These are phyloP conservation scores for Himalopsyche japonica DNA, from an alignment of 2,888 invertebrate genomes.

Conservation along the genomic window DNA sequence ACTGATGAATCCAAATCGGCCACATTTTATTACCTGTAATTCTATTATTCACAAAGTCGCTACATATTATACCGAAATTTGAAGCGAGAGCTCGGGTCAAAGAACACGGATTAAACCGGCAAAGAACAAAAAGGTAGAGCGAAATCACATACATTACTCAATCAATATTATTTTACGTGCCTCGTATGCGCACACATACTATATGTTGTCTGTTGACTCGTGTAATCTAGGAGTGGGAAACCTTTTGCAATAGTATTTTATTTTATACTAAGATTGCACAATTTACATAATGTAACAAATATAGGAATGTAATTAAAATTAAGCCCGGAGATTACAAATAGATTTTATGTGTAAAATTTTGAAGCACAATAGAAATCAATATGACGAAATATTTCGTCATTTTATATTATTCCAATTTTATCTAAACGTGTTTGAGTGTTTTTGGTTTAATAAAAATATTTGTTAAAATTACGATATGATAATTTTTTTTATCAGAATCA, in stretches of 20 bases:
- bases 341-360: no score
- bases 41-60: conserved; percentile 35
- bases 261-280: no score
- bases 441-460: no score
- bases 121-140: conserved; percentile 25
- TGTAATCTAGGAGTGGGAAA: neutral
- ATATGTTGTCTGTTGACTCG: neutral
- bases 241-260: neutral
- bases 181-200: conserved; percentile 8
- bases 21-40: conserved; percentile 36
- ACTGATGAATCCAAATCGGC: conserved; percentile 2
- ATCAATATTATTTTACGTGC: conserved; percentile 39
- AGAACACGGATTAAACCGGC: conserved; percentile 11
- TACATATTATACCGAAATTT: conserved; percentile 33
- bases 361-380: no score
- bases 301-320: no score
- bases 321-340: no score
- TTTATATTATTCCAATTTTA: no score
- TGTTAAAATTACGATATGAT: no score
- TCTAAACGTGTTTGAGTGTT: no score
- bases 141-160: conserved; percentile 33
- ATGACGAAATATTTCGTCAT: no score
- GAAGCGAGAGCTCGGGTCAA: conserved; percentile 30
- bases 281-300: no score
- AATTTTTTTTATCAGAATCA: no score